Percentiles rank a stretch among this genome's conserved stretches.
Evolutionary conservation across 2,113 vertebrate species (phyloP).

Genomic region (Aramus guarauna): DNA sequence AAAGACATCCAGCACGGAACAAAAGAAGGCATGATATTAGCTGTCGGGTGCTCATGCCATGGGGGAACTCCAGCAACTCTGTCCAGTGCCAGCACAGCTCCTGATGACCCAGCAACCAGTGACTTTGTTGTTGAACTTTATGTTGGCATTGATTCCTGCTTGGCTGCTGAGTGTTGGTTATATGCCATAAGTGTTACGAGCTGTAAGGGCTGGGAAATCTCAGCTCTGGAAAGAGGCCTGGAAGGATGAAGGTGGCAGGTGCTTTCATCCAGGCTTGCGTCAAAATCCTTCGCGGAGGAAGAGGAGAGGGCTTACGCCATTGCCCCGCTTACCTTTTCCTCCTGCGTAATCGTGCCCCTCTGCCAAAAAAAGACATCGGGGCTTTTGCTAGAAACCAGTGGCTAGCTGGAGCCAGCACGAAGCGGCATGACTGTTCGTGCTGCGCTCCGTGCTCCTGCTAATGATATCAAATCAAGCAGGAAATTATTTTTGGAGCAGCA

Average conservation of each 20-base stretch:
- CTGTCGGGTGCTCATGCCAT: neutral
- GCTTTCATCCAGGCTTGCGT: neutral
- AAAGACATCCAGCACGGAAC: neutral
- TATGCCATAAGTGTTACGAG: neutral
- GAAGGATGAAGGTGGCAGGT: neutral
- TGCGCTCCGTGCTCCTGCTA: neutral
- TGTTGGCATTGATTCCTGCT: neutral
- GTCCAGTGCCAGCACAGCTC: neutral
- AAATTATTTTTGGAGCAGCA: slow-evolving; percentile 66
- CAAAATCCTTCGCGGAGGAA: neutral
- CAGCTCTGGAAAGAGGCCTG: neutral
- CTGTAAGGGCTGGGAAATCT: neutral
- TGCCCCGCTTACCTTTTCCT: neutral
- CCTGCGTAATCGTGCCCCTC: accelerated
- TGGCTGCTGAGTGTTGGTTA: slow-evolving; percentile 12
- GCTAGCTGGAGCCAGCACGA: neutral
- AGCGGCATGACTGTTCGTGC: accelerated
- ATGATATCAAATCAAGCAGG: slow-evolving; percentile 56
- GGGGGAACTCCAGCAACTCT: neutral
- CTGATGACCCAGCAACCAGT: neutral
- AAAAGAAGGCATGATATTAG: neutral
- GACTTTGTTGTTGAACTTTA: neutral
- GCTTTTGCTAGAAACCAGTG: neutral
- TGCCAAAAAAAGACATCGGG: neutral
- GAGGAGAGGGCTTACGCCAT: neutral